phyloP scores from a whole-genome alignment of 2,113 vertebrate genomes.

The Merops nubicus region DNA sequence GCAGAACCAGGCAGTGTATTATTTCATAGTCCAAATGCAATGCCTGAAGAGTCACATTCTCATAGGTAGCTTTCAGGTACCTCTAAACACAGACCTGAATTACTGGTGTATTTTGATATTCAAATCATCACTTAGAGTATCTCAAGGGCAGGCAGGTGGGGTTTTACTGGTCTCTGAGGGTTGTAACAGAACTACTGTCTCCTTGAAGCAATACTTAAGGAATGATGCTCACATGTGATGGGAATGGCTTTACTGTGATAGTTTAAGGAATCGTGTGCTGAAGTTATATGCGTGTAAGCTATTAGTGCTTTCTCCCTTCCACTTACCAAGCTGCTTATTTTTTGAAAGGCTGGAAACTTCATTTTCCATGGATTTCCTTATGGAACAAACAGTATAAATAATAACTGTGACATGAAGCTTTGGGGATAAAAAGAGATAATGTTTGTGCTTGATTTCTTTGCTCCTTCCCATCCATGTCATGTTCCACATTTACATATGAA shows the following conservation, averaged over 20 bases:
- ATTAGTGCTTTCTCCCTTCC: neutral
- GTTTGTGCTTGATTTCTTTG: neutral
- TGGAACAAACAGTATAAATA: neutral
- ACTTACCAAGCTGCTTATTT: neutral
- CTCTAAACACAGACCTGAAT: neutral
- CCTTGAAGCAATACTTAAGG: neutral
- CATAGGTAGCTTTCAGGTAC: neutral
- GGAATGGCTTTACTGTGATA: neutral
- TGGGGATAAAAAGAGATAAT: neutral
- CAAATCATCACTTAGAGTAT: neutral
- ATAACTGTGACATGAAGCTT: neutral
- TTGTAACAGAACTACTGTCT: neutral
- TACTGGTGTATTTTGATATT: neutral
- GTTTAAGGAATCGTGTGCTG: neutral
- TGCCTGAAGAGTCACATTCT: neutral
- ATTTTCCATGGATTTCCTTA: neutral
- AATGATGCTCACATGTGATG: neutral
- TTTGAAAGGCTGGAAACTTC: neutral
- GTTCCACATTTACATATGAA: slow-evolving; percentile 3
- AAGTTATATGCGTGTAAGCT: neutral
- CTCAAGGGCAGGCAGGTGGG: neutral
- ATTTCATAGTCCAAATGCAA: neutral
- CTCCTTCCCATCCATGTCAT: neutral
- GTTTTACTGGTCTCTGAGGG: neutral
- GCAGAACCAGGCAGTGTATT: neutral